Conservation (phyloP, 2,888 invertebrate genomes). For the Callinectes sapidus region DNA sequence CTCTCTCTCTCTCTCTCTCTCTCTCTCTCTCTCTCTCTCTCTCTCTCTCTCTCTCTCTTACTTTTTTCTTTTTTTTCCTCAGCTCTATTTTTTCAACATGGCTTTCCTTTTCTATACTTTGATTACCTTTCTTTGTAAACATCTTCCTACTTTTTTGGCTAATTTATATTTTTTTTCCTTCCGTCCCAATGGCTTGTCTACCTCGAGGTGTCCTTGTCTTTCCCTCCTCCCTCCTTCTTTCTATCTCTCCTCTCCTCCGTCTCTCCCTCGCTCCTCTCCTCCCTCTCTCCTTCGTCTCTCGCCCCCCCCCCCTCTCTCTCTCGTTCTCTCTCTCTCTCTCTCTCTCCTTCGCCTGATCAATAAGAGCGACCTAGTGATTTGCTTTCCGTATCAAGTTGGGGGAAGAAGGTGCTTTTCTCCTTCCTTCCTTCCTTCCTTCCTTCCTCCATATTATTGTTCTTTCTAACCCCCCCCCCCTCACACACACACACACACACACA, state of each 20-base stretch:
- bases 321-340: not conserved
- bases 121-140: not conserved
- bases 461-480: not conserved
- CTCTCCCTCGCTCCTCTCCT: not conserved
- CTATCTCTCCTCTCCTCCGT: constrained; percentile 21
- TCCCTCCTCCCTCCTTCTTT: not conserved
- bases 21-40: constrained; percentile 38
- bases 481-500: constrained; percentile 1
- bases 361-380: constrained; percentile 35
- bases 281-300: not conserved
- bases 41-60: constrained; percentile 34
- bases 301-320: not conserved
- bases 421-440: not conserved
- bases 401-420: constrained; percentile 14
- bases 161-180: not conserved
- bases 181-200: not conserved
- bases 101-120: not conserved
- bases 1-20: constrained; percentile 44
- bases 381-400: constrained; percentile 34
- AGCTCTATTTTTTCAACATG: not conserved
- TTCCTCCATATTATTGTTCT: not conserved
- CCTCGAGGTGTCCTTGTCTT: not conserved
- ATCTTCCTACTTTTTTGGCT: not conserved
- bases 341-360: constrained; percentile 2
- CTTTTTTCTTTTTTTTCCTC: constrained; percentile 11